These are phyloP conservation scores for Holocentrus rufus DNA, from an alignment of 2,797 vertebrate genomes.

Conservation along the genomic window DNA sequence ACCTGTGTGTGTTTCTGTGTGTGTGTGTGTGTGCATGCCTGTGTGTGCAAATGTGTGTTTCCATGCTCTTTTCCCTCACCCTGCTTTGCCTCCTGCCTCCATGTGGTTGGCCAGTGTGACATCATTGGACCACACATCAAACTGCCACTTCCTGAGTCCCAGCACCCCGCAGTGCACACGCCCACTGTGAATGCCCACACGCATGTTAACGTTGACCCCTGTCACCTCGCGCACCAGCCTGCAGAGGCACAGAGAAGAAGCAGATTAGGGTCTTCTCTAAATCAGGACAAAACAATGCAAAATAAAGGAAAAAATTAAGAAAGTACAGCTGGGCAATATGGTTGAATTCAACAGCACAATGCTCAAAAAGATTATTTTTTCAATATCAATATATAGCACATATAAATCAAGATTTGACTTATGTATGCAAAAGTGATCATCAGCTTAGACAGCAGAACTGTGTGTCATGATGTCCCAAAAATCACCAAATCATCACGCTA, in stretches of 20 bases:
- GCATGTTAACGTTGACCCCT: conserved; percentile 98
- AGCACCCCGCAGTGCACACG: conserved; percentile 96
- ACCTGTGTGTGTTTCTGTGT: neutral
- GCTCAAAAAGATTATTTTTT: too few relatives aligned
- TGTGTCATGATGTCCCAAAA: too few relatives aligned
- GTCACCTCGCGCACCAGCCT: conserved; percentile 97
- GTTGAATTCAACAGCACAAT: too few relatives aligned
- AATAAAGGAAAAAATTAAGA: neutral
- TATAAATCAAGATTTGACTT: too few relatives aligned
- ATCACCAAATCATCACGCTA: too few relatives aligned
- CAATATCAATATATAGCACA: too few relatives aligned
- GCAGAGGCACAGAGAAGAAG: conserved; percentile 4
- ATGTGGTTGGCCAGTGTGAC: conserved; percentile 97
- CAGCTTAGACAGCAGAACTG: too few relatives aligned
- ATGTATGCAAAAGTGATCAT: too few relatives aligned
- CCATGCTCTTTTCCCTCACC: conserved; percentile 78
- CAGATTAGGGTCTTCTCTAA: neutral
- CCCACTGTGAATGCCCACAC: conserved; percentile 96
- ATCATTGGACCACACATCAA: conserved; percentile 98
- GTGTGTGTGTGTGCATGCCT: neutral
- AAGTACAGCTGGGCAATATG: too few relatives aligned
- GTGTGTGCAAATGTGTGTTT: neutral
- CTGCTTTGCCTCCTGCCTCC: conserved; percentile 95
- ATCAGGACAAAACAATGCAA: neutral
- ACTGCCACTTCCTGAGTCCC: conserved; percentile 97